Percentiles rank a stretch among this genome's conserved stretches.
Conservation (phyloP, 2,797 vertebrate species). For the Lithobates pipiens region DNA sequence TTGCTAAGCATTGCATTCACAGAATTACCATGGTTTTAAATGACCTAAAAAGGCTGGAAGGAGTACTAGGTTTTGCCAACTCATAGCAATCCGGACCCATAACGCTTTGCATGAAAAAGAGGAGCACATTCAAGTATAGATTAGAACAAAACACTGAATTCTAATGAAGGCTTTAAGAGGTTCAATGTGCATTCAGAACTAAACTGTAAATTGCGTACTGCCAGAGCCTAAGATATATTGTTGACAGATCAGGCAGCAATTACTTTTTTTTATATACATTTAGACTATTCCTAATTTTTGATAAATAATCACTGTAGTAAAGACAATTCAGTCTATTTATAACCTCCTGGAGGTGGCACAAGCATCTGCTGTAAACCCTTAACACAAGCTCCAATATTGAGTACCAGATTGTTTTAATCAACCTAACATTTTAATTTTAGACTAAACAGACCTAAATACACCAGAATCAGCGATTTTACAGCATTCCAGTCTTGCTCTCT, state of each 20-base stretch:
- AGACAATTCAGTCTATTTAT: neutral
- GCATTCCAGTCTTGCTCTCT: neutral
- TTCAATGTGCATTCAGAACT: neutral
- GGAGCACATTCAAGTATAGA: slow-evolving; percentile 47
- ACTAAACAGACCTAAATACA: neutral
- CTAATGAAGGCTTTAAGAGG: slow-evolving; percentile 1
- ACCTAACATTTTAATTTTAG: neutral
- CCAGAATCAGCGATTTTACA: neutral
- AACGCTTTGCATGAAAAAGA: slow-evolving; percentile 26
- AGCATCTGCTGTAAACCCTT: neutral
- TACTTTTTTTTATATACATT: neutral
- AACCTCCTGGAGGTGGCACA: neutral
- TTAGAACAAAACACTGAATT: slow-evolving; percentile 28
- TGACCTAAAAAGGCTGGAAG: neutral
- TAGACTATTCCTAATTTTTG: neutral
- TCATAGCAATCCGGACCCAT: slow-evolving; percentile 17
- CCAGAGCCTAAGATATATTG: slow-evolving; percentile 10
- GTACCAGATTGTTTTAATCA: neutral
- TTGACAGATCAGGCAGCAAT: slow-evolving; percentile 16
- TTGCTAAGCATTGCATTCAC: neutral
- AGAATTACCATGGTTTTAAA: neutral
- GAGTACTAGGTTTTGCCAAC: slow-evolving; percentile 2
- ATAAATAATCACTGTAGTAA: neutral
- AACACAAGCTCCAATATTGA: neutral
- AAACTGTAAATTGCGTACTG: slow-evolving; percentile 3